Evolutionary conservation across 2,113 vertebrate genomes (phyloP), one percentile per base, ranked within the genome.

Genomic region (Cisticola juncidis): DNA sequence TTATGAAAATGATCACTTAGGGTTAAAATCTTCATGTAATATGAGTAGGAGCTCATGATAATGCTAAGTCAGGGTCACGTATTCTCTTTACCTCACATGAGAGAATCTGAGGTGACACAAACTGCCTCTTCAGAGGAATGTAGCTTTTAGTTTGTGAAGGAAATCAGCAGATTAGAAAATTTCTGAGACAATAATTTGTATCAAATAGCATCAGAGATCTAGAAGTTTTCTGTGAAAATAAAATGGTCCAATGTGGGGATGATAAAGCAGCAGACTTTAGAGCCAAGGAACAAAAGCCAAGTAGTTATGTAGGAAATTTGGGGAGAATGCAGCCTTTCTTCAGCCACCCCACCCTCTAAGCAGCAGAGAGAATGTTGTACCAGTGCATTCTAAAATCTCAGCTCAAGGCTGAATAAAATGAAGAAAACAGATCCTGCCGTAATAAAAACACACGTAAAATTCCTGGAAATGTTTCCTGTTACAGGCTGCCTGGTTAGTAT

Each of bases 361-460:
- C 71, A 81, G 70, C 70, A 92, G 66, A 60, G 47, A 40, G 11
- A 33, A 50, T 50, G 38, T 66, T 68, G 57, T 91, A 82, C 66
- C 54, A 44, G 58, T 84, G 84, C 33, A 7, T 79, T 92, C 83
- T 88, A 56, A 95, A 95, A 90, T 86, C 72, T 56, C 58, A 72
- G 76, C 53, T 93, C 90, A 60, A 3, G 2, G 62, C 69, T 40
- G 66, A 94, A 81, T 61, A 88, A 92, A 90, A 68, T 38, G 0
- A 12, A 91, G 90, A 92, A 96, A 94, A 73, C 77, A 91, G 96
- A 92, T 76, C 78, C 76, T 79, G n/a, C 69, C 0, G 0, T 93
- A 92, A 92, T 97, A 88, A 94, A 96, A 96, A 92, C 90, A 89
- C 90, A 91, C 77, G 74, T 84, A 92, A 96, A 94, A 95, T 94